phyloP scores from a whole-genome alignment of 2,797 vertebrate genomes.

The Falco berigora region DNA sequence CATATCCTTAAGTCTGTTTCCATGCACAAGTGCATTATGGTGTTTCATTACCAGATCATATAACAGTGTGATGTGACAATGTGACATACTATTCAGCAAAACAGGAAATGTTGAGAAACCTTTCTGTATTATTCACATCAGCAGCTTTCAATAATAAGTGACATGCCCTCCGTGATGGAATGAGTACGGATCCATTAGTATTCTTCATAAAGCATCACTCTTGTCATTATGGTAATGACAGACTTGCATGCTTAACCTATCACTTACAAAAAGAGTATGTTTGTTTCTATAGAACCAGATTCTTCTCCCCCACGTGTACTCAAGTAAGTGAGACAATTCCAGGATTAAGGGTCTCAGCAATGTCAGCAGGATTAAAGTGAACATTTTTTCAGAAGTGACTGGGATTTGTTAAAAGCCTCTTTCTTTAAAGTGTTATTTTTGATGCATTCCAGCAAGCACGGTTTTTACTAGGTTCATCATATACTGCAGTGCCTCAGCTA shows the following conservation, averaged over 20 bases:
- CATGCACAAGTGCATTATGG: constrained; percentile 53
- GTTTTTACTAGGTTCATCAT: neutral
- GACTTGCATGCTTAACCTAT: constrained; percentile 10
- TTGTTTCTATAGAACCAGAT: constrained; percentile 21
- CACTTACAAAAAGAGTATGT: neutral
- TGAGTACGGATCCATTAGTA: neutral
- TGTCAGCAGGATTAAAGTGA: neutral
- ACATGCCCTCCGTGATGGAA: neutral
- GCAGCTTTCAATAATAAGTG: constrained; percentile 11
- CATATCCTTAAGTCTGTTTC: constrained; percentile 50
- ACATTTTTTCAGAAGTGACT: constrained; percentile 29
- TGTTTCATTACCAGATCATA: constrained; percentile 42
- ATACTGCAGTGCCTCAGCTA: neutral
- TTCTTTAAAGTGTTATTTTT: neutral
- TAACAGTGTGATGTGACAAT: constrained; percentile 33
- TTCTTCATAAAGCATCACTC: constrained; percentile 3
- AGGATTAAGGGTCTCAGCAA: constrained; percentile 36
- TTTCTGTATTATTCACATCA: constrained; percentile 35
- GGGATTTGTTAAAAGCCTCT: constrained; percentile 41
- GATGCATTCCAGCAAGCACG: neutral
- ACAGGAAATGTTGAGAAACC: constrained; percentile 30
- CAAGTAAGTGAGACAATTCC: constrained; percentile 7
- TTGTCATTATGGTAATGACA: constrained; percentile 15
- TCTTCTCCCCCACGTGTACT: neutral
- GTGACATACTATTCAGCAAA: constrained; percentile 19